A percentile compares a stretch with the other conserved stretches of the same genome.
phyloP scores from a whole-genome alignment of 2,113 vertebrate species.

The Paraplagusia blochii region DNA sequence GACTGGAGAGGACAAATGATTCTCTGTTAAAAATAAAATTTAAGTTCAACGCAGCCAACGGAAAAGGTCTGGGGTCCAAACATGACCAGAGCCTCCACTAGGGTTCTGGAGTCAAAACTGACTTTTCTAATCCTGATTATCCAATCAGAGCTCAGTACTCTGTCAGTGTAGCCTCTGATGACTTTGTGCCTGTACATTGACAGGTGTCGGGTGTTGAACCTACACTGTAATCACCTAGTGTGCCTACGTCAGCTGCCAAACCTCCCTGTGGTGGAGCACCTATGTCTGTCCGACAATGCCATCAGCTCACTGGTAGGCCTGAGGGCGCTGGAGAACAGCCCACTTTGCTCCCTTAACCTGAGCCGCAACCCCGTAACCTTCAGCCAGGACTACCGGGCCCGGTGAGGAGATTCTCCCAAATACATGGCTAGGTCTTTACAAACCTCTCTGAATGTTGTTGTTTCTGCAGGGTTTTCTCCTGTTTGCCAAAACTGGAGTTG shows the following conservation, averaged over 20 bases:
- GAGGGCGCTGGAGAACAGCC: conserved; percentile 73
- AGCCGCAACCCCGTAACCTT: conserved; percentile 90
- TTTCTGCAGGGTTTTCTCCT: conserved; percentile 84
- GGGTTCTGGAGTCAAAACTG: too few species aligned
- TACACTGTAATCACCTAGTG: conserved; percentile 87
- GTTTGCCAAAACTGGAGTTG: conserved; percentile 90
- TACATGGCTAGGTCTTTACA: neutral
- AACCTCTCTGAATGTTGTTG: neutral
- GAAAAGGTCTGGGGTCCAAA: too few species aligned
- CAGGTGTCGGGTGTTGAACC: conserved; percentile 91
- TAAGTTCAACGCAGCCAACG: too few species aligned
- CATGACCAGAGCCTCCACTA: too few species aligned
- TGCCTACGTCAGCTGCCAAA: conserved; percentile 91
- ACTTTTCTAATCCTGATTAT: too few species aligned
- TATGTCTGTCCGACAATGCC: conserved; percentile 89
- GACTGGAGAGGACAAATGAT: too few species aligned
- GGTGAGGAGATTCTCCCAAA: conserved; percentile 64
- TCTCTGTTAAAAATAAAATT: too few species aligned
- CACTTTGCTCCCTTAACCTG: conserved; percentile 82
- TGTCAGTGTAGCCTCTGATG: neutral
- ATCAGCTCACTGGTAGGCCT: conserved; percentile 82
- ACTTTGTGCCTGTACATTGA: conserved; percentile 37
- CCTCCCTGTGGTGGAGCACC: conserved; percentile 85
- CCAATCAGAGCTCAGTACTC: too few species aligned
- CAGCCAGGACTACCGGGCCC: conserved; percentile 83